Evolutionary conservation across 2,888 invertebrate species (phyloP).

Genomic region (Mimachlamys varia): DNA sequence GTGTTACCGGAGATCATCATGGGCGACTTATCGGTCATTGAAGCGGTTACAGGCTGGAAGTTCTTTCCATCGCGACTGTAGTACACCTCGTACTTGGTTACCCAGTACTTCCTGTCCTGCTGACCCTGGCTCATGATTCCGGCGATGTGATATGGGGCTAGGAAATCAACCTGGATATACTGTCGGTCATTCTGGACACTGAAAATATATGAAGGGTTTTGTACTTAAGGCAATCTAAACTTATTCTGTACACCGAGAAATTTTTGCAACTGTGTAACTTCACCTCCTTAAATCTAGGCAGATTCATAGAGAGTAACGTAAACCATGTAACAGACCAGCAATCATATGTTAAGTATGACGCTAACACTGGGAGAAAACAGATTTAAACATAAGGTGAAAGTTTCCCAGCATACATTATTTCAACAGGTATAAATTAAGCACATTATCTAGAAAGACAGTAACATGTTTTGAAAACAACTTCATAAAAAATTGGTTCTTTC

Average conservation of each 20-base stretch:
- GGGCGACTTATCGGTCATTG: slow-evolving; percentile 57
- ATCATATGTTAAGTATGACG: too few species aligned
- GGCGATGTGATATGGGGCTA: slow-evolving; percentile 60
- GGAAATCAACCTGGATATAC: slow-evolving; percentile 66
- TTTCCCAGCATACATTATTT: not conserved
- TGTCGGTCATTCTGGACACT: slow-evolving; percentile 63
- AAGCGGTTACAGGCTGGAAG: slow-evolving; percentile 58
- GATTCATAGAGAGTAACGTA: too few species aligned
- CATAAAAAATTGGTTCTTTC: too few species aligned
- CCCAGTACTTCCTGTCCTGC: slow-evolving; percentile 61
- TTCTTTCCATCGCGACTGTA: slow-evolving; percentile 67
- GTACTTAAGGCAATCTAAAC: not conserved
- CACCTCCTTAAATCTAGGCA: too few species aligned
- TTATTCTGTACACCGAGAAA: too few species aligned
- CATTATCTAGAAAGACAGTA: not conserved
- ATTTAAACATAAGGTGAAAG: too few species aligned
- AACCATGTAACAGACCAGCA: too few species aligned
- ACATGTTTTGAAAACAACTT: not conserved
- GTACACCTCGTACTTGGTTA: slow-evolving; percentile 65
- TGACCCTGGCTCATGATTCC: slow-evolving; percentile 66
- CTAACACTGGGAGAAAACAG: too few species aligned
- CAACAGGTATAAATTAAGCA: not conserved
- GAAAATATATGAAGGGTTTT: slow-evolving; percentile 36
- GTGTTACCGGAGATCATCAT: slow-evolving; percentile 63
- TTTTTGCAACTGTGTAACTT: too few species aligned